Percentiles rank a stretch among this genome's conserved stretches.
Conservation (phyloP, 2,797 vertebrate genomes). For the Dicrostonyx torquatus region DNA sequence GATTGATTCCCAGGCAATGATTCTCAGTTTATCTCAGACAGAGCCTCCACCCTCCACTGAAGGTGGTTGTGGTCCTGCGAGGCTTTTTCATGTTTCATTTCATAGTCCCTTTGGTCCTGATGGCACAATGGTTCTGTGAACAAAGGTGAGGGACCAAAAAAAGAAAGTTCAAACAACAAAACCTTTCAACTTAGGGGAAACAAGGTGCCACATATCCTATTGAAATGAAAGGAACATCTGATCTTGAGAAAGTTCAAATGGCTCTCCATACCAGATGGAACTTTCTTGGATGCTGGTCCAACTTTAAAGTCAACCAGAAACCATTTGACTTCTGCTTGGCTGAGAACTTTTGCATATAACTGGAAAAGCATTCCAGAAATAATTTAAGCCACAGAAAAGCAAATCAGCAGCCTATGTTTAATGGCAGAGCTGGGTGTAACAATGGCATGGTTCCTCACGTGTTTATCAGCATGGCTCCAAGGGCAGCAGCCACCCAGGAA, state of each 20-base stretch:
- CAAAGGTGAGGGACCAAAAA: background rate
- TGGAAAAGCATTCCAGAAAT: constrained; percentile 27
- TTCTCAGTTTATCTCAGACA: background rate
- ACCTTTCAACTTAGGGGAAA: constrained; percentile 3
- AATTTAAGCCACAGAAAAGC: constrained; percentile 40
- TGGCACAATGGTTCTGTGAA: background rate
- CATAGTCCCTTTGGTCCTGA: background rate
- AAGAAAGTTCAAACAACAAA: background rate
- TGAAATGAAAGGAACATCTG: background rate
- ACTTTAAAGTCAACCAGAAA: constrained; percentile 29
- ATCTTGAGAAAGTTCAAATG: constrained; percentile 29
- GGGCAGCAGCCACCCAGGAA: background rate
- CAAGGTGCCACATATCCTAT: constrained; percentile 20
- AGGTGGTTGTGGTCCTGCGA: background rate
- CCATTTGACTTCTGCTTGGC: constrained; percentile 44
- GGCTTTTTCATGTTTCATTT: background rate
- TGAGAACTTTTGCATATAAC: constrained; percentile 18
- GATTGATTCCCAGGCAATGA: background rate
- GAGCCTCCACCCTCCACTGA: background rate
- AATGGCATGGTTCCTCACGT: background rate
- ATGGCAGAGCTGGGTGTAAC: background rate
- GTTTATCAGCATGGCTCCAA: background rate
- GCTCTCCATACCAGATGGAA: constrained; percentile 7
- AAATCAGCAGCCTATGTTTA: constrained; percentile 12
- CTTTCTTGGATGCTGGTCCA: constrained; percentile 47